Conservation (phyloP, 2,113 vertebrate genomes). For the Macaca nemestrina region DNA sequence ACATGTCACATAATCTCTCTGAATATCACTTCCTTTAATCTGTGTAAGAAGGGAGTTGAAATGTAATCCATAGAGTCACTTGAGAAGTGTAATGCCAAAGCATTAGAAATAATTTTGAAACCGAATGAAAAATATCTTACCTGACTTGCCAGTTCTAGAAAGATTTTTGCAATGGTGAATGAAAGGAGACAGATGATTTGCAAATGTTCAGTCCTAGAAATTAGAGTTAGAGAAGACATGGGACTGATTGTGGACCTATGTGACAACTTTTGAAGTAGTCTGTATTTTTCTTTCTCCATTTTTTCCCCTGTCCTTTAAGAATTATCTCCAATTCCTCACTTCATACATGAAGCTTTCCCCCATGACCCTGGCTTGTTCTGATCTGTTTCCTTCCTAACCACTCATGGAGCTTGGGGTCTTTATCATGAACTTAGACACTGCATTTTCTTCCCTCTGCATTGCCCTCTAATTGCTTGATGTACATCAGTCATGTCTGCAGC, state of each 20-base stretch:
- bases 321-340: neutral
- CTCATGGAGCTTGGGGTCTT: neutral
- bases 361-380: neutral
- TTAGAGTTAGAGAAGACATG: neutral
- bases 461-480: neutral
- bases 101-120: conserved; percentile 5
- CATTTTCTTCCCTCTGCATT: neutral
- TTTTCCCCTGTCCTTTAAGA: neutral
- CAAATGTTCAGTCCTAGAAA: neutral
- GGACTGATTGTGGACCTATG: neutral
- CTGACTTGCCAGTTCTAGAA: neutral
- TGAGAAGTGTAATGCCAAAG: neutral
- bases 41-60: neutral
- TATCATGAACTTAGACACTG: neutral
- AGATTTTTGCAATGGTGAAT: neutral
- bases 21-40: neutral
- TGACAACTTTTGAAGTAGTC: neutral
- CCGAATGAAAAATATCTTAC: neutral
- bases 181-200: neutral
- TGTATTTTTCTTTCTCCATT: neutral
- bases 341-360: neutral
- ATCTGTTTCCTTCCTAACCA: neutral
- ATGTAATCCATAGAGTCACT: neutral
- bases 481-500: neutral
- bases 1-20: neutral